Evolutionary conservation across 1,140 invertebrate genomes (phyloP).

Genomic region (Halictus rubicundus): DNA sequence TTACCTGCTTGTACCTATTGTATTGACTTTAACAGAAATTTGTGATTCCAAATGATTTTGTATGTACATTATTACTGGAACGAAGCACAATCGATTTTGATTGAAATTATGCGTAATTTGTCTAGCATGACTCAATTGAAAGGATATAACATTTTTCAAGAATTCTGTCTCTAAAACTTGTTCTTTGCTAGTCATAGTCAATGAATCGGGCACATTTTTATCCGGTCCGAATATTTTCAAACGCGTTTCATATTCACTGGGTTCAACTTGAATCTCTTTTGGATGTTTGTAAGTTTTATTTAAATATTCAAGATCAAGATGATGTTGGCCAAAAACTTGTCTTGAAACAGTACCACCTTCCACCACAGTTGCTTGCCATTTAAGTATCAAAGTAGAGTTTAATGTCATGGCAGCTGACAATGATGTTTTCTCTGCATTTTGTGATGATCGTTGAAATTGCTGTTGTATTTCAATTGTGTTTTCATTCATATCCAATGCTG

Average conservation of each 20-base stretch:
- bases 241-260: slow-evolving; percentile 70
- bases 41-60: slow-evolving; percentile 76
- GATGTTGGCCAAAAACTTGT: slow-evolving; percentile 77
- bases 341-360: slow-evolving; percentile 68
- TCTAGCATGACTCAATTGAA: slow-evolving; percentile 71
- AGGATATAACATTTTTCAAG: slow-evolving; percentile 72
- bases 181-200: slow-evolving; percentile 60
- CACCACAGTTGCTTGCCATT: slow-evolving; percentile 74
- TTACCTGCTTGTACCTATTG: slow-evolving; percentile 78
- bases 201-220: slow-evolving; percentile 68
- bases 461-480: slow-evolving; percentile 54
- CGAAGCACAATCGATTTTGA: slow-evolving; percentile 69
- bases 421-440: slow-evolving; percentile 40
- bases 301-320: slow-evolving; percentile 74
- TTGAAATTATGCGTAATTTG: slow-evolving; percentile 74
- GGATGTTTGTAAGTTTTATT: slow-evolving; percentile 76
- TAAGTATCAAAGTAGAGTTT: slow-evolving; percentile 72
- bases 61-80: slow-evolving; percentile 73
- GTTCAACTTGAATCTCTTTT: slow-evolving; percentile 61
- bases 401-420: slow-evolving; percentile 64
- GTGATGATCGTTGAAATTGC: slow-evolving; percentile 44
- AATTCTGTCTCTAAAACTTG: slow-evolving; percentile 66
- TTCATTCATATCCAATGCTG: slow-evolving; percentile 58
- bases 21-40: slow-evolving; percentile 74
- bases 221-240: slow-evolving; percentile 79